Evolutionary conservation across 2,888 invertebrate species (phyloP), one percentile per base, ranked within the genome.

Genomic region (Quadriops clusia): DNA sequence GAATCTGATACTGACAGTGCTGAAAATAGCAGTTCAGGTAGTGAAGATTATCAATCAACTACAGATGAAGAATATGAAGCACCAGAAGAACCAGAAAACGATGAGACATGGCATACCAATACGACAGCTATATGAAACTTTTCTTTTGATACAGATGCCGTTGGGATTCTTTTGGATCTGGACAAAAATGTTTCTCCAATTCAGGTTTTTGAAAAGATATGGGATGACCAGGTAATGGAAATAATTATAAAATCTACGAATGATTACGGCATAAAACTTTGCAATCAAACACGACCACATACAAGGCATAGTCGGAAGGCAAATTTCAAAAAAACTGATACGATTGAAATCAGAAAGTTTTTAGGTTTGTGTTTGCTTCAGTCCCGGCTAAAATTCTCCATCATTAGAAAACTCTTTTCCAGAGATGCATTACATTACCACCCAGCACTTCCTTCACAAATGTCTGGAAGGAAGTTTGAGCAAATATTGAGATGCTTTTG

Each of bases 131-230:
- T 32, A 35, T 27, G 32, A 18, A 18, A 18, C 18, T 18, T n/a
- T 18, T 18, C 23, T 23, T 23, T 23, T 23, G 9, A 23, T 23
- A 10, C 23, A 23, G 15, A 24, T 23, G 10, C 23, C 18, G 18
- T n/a, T 18, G 18, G 18, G 18, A 18, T 10, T 41, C 56, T 58
- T 49, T 3, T 56, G 50, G 37, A 25, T 14, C 38, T 23, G 27
- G 25, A 28, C n/a, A 17, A 28, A 28, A 39, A 24, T 26, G 28
- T 32, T 38, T 28, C 33, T 28, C 33, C 23, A 28, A 17, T 28
- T 34, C 30, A 34, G 26, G 31, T 34, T 26, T 31, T 31, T 31
- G 30, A 30, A 20, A 25, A 34, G 15, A 30, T 31, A 30, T 31
- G 30, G 30, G 23, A 34, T 34, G 31, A 34, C 25, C 30, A 31